A percentile compares a stretch with the other conserved stretches of the same genome.
Conservation (phyloP, 2,888 invertebrate genomes). For the Elmis aenea region DNA sequence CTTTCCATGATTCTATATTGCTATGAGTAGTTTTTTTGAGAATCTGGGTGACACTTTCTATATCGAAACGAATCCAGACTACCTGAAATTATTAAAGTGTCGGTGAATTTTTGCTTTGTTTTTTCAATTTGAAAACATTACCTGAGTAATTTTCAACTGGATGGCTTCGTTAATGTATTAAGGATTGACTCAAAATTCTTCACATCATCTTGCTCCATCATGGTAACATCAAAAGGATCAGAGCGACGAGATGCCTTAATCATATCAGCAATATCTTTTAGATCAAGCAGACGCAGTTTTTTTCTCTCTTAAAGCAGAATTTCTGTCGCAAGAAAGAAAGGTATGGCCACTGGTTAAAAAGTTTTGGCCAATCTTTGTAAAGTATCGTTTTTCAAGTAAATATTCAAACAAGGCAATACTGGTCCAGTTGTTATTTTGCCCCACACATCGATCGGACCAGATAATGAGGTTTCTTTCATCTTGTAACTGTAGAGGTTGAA, state of each 20-base stretch:
- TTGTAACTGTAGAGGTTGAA: conserved; percentile 3
- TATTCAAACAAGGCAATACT: conserved; percentile 15
- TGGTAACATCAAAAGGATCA: background rate
- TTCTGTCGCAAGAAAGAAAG: conserved; percentile 24
- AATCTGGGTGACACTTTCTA: too few species aligned
- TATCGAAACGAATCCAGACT: too few species aligned
- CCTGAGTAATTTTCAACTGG: background rate
- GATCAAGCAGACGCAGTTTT: too few species aligned
- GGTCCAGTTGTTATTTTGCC: conserved; percentile 26
- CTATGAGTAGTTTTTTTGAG: too few species aligned
- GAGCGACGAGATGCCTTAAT: too few species aligned
- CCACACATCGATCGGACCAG: conserved; percentile 26
- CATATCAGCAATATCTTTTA: too few species aligned
- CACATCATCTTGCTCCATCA: background rate
- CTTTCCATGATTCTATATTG: too few species aligned
- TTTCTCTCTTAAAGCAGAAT: conserved; percentile 23
- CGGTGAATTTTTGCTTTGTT: too few species aligned
- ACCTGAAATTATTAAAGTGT: too few species aligned
- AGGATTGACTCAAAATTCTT: background rate
- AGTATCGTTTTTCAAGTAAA: conserved; percentile 15
- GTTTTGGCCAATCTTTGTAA: conserved; percentile 24
- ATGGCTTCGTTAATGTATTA: background rate
- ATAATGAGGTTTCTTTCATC: conserved; percentile 21
- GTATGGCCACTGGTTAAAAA: conserved; percentile 23
- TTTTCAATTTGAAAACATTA: too few species aligned